Base-by-base conservation (phyloP, 1,140 invertebrate species). In the Diploscapter pachys region DNA sequence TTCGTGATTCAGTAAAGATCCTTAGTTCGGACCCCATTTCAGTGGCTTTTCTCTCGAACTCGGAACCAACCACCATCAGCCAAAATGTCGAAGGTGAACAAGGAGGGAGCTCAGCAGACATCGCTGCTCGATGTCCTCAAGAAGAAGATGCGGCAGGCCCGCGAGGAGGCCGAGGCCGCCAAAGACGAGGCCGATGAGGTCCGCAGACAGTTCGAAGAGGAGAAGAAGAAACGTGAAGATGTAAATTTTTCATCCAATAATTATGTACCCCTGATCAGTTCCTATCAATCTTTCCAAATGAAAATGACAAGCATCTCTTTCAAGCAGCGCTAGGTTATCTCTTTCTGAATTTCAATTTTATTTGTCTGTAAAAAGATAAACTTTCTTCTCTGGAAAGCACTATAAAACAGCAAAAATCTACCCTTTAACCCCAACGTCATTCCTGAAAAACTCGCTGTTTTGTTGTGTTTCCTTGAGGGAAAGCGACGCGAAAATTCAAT, bases 71-170 rank as follows among this genome's bases (percentile, higher is more conserved):
- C 31, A 31, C 31, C 31, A 31, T 31, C 31, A 31, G 31, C 31
- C 31, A 31, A 31, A 55, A 85, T 86, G 84, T 86, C 83, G 59
- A 81, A 85, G 71, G 78, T 85, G 53, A 84, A 85, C 50, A 83
- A 85, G 75, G 84, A 84, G 63, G 83, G 81, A 62, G 81, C 83
- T 13, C 85, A 85, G 80, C 85, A 86, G 76, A 85, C 85, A 61
- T 86, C 83, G 66, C 78, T 96, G 79, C 89, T 96, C 85, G 94
- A 96, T 89, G 93, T 95, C 82, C 90, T 98, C 80, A 98, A 98
- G 90, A 96, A 96, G 90, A 99, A 98, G 91, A 98, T 98, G 95
- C 90, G 93, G 82, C 93, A 94, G 87, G 93, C 95, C 77, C 96
- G 96, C 89, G 93, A 96, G 87, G 95, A 98, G 89, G 83, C 83